phyloP scores from a whole-genome alignment of 2,797 vertebrate species.

The Siniperca undulata region DNA sequence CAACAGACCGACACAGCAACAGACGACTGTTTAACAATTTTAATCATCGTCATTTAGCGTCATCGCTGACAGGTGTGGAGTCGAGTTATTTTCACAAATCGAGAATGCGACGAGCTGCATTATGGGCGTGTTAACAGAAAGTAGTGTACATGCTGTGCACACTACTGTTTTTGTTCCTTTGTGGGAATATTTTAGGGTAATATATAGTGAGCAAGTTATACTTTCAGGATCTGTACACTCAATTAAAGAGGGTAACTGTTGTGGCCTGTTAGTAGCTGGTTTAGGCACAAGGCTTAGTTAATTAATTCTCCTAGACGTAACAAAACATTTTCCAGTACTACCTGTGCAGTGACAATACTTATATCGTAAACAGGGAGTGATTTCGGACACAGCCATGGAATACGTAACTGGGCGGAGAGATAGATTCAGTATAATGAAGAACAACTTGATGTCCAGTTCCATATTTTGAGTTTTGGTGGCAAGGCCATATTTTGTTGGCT shows the following conservation, averaged over 20 bases:
- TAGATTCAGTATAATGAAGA: neutral
- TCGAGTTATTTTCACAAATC: neutral
- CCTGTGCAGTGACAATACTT: neutral
- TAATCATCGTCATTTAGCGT: too few species aligned
- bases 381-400: neutral
- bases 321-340: neutral
- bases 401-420: neutral
- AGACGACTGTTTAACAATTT: too few species aligned
- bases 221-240: neutral
- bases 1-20: too few species aligned
- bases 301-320: neutral
- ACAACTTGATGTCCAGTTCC: neutral
- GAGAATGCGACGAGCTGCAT: too few species aligned
- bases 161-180: neutral
- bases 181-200: too few species aligned
- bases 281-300: neutral
- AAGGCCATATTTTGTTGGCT: slow-evolving; percentile 1
- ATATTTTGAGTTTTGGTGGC: neutral
- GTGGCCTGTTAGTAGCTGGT: neutral
- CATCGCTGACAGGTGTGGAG: too few species aligned
- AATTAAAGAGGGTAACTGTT: neutral
- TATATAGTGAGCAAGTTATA: neutral
- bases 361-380: neutral
- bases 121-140: neutral
- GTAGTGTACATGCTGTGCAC: neutral